A percentile compares a stretch with the other conserved stretches of the same genome.
Conservation (phyloP, 2,888 invertebrate genomes). For the Aporophyla nigra region DNA sequence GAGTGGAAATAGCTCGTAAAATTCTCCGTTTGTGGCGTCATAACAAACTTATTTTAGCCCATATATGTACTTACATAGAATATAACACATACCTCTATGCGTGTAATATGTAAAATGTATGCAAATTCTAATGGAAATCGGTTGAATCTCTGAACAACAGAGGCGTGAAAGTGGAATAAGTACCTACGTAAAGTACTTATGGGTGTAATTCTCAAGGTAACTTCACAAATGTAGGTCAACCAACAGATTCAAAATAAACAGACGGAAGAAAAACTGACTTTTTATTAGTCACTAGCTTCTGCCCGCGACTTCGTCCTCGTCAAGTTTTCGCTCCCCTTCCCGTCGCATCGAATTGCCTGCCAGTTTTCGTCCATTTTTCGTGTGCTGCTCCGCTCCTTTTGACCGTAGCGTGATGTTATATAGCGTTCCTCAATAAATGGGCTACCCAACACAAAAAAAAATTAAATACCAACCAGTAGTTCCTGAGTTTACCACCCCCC, state of each 20-base stretch:
- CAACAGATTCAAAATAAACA: not conserved
- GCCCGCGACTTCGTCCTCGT: too few relatives aligned
- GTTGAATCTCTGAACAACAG: not conserved
- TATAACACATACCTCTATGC: not conserved
- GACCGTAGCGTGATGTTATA: too few relatives aligned
- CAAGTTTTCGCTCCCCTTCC: too few relatives aligned
- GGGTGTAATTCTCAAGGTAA: conserved; percentile 14
- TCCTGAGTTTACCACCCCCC: too few relatives aligned
- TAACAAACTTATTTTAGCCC: not conserved
- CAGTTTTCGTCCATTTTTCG: too few relatives aligned
- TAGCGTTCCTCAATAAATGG: too few relatives aligned
- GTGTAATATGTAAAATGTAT: conserved; percentile 31
- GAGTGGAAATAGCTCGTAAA: conserved; percentile 3
- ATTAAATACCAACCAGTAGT: too few relatives aligned
- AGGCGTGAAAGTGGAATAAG: conserved; percentile 28
- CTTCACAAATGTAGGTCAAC: conserved; percentile 11
- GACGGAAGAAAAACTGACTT: not conserved
- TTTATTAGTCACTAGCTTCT: too few relatives aligned
- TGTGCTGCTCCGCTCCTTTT: too few relatives aligned
- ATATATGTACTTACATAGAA: not conserved
- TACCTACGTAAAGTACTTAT: not conserved
- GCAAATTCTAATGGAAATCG: conserved; percentile 51
- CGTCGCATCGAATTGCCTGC: too few relatives aligned
- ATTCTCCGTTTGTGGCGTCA: not conserved
- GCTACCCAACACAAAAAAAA: too few relatives aligned